phyloP scores from a whole-genome alignment of 1,140 invertebrate species.

The Pseudomyrmex dendroicus region DNA sequence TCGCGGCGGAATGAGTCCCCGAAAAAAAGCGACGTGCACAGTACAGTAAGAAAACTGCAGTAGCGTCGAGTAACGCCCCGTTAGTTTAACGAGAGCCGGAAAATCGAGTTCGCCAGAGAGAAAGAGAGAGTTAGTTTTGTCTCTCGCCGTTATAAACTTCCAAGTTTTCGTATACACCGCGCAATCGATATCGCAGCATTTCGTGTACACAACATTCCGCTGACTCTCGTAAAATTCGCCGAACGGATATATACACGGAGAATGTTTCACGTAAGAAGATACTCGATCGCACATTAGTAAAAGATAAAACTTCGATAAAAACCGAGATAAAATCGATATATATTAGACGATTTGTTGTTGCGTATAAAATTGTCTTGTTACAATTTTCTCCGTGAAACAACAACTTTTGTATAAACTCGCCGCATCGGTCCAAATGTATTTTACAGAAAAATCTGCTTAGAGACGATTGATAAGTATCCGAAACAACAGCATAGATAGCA shows the following conservation, averaged over 20 bases:
- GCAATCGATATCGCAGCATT: conserved; percentile 18
- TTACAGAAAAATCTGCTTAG: too few relatives aligned
- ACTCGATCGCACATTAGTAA: not conserved
- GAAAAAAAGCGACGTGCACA: conserved; percentile 1
- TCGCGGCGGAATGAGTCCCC: not conserved
- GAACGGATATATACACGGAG: not conserved
- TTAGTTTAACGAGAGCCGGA: conserved; percentile 51
- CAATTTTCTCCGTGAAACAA: too few relatives aligned
- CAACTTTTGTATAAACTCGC: too few relatives aligned
- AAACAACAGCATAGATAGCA: too few relatives aligned
- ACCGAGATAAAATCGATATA: too few relatives aligned
- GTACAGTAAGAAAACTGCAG: conserved; percentile 45
- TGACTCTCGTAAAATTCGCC: conserved; percentile 19
- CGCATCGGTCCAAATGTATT: too few relatives aligned
- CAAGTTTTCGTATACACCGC: conserved; percentile 8
- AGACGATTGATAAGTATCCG: too few relatives aligned
- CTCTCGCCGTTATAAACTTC: conserved; percentile 35
- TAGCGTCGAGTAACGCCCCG: conserved; percentile 1
- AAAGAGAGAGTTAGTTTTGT: conserved; percentile 20
- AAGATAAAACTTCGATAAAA: not conserved
- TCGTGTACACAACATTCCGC: not conserved
- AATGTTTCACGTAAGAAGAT: not conserved
- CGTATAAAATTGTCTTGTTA: too few relatives aligned
- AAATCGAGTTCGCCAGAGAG: conserved; percentile 37
- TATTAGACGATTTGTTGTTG: too few relatives aligned